Evolutionary conservation across 2,113 vertebrate species (phyloP).

Genomic region (Theristicus caerulescens): DNA sequence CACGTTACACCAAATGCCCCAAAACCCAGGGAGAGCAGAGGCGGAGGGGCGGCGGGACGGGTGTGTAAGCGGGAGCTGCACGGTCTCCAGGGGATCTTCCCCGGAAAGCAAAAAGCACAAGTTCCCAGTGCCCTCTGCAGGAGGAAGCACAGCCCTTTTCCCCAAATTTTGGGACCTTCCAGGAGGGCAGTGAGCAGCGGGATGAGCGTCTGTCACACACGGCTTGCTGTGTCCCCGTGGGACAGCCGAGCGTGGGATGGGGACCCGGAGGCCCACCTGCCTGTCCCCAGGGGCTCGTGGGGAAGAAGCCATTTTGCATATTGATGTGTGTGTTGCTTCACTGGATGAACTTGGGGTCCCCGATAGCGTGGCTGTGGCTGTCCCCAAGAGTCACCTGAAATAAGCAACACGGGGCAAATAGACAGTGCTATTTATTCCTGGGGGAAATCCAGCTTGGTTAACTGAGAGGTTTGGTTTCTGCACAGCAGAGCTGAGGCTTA

Average conservation of each 20-base stretch:
- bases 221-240: not conserved
- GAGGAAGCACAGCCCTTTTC: not conserved
- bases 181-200: not conserved
- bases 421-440: accelerated
- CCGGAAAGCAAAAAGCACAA: not conserved
- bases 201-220: not conserved
- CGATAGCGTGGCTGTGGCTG: accelerated
- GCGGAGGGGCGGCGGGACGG: accelerated
- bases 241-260: not conserved
- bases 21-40: accelerated
- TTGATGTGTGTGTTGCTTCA: accelerated
- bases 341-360: not conserved
- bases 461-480: accelerated
- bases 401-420: accelerated
- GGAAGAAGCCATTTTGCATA: not conserved
- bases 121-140: conserved; percentile 66
- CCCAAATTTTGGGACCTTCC: not conserved
- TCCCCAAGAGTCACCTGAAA: not conserved
- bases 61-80: not conserved
- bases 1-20: not conserved
- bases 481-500: not conserved
- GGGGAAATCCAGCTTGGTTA: not conserved
- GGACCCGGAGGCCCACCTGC: accelerated
- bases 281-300: not conserved
- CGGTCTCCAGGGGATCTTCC: not conserved